Base-by-base conservation (phyloP, 2,797 vertebrate genomes). In the Periparus ater region DNA sequence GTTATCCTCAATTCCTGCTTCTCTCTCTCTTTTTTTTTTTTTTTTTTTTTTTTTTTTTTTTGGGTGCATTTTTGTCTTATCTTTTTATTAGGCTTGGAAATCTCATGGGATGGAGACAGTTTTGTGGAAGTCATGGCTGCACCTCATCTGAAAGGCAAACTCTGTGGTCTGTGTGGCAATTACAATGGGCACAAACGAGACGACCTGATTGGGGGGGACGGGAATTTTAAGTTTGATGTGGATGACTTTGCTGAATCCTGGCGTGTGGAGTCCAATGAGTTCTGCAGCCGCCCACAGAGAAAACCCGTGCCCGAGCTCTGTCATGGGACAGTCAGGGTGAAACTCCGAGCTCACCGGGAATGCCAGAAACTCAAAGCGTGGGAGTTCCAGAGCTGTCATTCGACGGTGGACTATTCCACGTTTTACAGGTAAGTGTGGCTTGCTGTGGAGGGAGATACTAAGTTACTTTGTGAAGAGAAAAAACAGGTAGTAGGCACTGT, bases 61-160 rank as follows among this genome's bases (percentile, higher is more conserved):
- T 5, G 30, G 3, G 3, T 63, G 7, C 34, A 13, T 38, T 60
- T 58, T 75, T 82, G 5, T 91, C 48, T 80, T 62, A 27, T 86
- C 61, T 85, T 61, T 77, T 74, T 78, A 50, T 68, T 89, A 99
- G 99, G 99, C 80, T 97, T 99, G 97, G 99, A 99, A 98, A 99
- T 99, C 97, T 99, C 99, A 0, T 99, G 99, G 99, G 99, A 99
- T 63, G 99, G 99, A 42, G 99, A 99, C 98, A 99, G 99, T 96
- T 99, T 99, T 92, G 99, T 99, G 53, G 99, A 99, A 97, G 98
- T 99, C 17, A 99, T 98, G 78, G 99, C 99, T 2, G 99, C 99
- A 0, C 99, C 99, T 0, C 98, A 99, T 83, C 98, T 99, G 83
- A 99, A 99, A 12, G 99, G 98, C 66, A 99, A 98, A 62, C 98